Percentiles rank a stretch among this genome's conserved stretches.
Evolutionary conservation across 37 sponge, comb jelly and placozoan genomes (phyloP).

Genomic region (Agelas oroides): DNA sequence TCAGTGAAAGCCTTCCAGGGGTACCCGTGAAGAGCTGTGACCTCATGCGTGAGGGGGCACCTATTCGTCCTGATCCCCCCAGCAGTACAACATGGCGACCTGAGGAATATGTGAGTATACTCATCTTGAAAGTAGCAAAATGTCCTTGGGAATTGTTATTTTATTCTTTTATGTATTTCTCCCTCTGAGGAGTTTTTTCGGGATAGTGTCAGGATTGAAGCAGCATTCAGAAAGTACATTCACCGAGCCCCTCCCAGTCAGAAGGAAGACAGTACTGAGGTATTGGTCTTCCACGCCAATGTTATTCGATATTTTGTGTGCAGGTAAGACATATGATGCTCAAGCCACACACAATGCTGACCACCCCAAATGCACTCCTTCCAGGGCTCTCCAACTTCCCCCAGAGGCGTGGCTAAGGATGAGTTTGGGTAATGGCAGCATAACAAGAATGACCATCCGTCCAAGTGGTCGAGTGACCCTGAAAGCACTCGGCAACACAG

Average conservation of each 20-base stretch:
- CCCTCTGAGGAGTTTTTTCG: constrained; percentile 87
- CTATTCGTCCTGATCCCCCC: constrained; percentile 84
- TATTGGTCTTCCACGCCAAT: constrained; percentile 94
- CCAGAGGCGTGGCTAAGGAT: constrained; percentile 97
- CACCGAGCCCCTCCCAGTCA: constrained; percentile 90
- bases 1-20: constrained; percentile 59
- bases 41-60: constrained; percentile 91
- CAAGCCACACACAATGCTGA: not conserved
- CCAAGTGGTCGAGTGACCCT: constrained; percentile 89
- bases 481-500: constrained; percentile 78
- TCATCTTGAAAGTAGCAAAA: not conserved
- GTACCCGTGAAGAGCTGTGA: constrained; percentile 80
- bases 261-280: constrained; percentile 79
- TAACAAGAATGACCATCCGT: constrained; percentile 84
- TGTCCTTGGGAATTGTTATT: not conserved
- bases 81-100: constrained; percentile 83
- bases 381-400: constrained; percentile 93
- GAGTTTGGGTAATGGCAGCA: constrained; percentile 87
- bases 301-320: constrained; percentile 98
- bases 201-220: constrained; percentile 96
- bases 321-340: constrained; percentile 52
- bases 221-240: constrained; percentile 92
- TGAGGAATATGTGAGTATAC: constrained; percentile 67
- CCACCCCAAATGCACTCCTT: not conserved
- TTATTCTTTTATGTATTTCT: not conserved